Percentiles rank a stretch among this genome's conserved stretches.
Conservation (phyloP, 2,888 invertebrate species). For the Aquatica leii region DNA sequence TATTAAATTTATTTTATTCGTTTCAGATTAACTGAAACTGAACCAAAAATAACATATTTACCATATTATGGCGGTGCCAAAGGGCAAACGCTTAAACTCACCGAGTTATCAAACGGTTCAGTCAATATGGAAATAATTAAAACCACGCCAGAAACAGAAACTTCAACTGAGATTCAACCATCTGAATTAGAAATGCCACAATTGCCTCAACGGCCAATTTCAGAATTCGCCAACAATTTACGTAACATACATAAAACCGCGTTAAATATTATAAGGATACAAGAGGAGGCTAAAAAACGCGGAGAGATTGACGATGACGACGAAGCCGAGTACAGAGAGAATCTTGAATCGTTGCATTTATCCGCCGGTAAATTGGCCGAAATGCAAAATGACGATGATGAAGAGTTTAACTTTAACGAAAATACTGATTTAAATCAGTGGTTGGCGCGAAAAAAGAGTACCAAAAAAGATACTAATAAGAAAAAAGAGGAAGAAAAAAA, state of each 20-base stretch:
- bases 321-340: slow-evolving; percentile 66
- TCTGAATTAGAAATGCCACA: slow-evolving; percentile 55
- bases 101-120: slow-evolving; percentile 64
- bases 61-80: slow-evolving; percentile 78
- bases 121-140: slow-evolving; percentile 57
- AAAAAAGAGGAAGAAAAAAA: slow-evolving; percentile 44
- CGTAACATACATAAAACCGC: slow-evolving; percentile 68
- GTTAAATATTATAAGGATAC: slow-evolving; percentile 66
- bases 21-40: not conserved
- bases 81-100: slow-evolving; percentile 72
- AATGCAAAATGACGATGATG: slow-evolving; percentile 50
- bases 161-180: slow-evolving; percentile 32
- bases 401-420: slow-evolving; percentile 41
- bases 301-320: slow-evolving; percentile 66
- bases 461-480: slow-evolving; percentile 37
- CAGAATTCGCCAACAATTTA: slow-evolving; percentile 64
- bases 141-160: slow-evolving; percentile 48
- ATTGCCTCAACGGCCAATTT: slow-evolving; percentile 52
- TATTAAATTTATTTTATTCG: not conserved
- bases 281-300: slow-evolving; percentile 68
- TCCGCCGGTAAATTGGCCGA: slow-evolving; percentile 54
- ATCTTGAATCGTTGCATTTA: slow-evolving; percentile 60
- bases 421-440: slow-evolving; percentile 52
- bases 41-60: slow-evolving; percentile 56
- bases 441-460: slow-evolving; percentile 53